Evolutionary conservation across 2,797 vertebrate species (phyloP), one percentile per base, ranked within the genome.

Genomic region (Galagoides demidoff): DNA sequence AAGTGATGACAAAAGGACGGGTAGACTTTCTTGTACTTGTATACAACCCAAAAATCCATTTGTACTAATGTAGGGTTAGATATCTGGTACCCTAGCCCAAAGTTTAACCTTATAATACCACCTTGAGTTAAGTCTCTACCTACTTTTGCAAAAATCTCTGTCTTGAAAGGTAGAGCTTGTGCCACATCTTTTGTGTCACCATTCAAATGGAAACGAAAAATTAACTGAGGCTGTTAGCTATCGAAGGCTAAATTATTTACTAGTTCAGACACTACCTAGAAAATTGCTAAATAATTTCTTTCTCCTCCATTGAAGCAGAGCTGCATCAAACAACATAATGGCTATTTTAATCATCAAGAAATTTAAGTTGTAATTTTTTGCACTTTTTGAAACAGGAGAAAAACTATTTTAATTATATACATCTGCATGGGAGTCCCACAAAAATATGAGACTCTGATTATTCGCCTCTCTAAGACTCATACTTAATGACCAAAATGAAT

Each of bases 251-350:
- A 92, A 77, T 85, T 86, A 94, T 61, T 90, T 81, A 83, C 57
- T 74, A 70, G 27, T 79, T 83, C 14, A 37, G 19, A 55, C 14
- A 66, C 6, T 12, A 78, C 83, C 11, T 63, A 84, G 45, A 70
- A 95, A 84, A 92, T 87, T 73, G n/a, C 39, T 94, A 70, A 90
- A 57, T 64, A 64, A 64, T 81, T 85, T 94, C 25, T 82, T 79
- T 81, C 61, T 94, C 59, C 25, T 22, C 57, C 64, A 82, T 19
- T 81, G 49, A 92, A 73, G 45, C 85, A 95, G 78, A 66, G 25
- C 7, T 71, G 29, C 45, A 27, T 34, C 85, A 3, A 52, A 91
- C 31, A 73, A 55, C 27, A 25, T 55, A 85, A 93, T 45, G 45
- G 25, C 20, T 76, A 76, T 61, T 96, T 79, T 85, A 22, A 84